Base-by-base conservation (phyloP, 2,797 vertebrate species). In the Trematomus bernacchii region DNA sequence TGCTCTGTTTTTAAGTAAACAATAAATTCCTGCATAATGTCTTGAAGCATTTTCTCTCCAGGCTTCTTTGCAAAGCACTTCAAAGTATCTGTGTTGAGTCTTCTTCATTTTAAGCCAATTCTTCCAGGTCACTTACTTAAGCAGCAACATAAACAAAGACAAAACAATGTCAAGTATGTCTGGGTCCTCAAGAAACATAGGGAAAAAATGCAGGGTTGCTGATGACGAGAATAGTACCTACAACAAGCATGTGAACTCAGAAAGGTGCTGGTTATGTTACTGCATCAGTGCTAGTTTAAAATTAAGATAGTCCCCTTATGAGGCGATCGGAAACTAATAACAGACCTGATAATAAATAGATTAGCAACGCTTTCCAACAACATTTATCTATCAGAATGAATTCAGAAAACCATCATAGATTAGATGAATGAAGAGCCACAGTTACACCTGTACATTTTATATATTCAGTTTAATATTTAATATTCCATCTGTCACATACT, bases 91-190 rank as follows among this genome's bases (percentile, higher is more conserved):
- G 70, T 62, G 82, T 83, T 85, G 76, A 80, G 58, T 87, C 87
- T 67, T 75, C 64, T 76, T 86, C 63, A 71, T 82, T 84, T 76
- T 92, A 94, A 89, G 72, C 90, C 92, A 90, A 90, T 94, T 94
- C 86, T 95, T 95, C 89, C 89, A 87, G 93, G 93, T 94, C 92
- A 94, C 87, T 92, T 95, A 91, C 93, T 93, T 89, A 92, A 90
- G 91, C 90, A 81, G 85, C 88, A 81, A 65, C 79, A 80, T 65
- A 90, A 93, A 95, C 90, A 89, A 92, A 93, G 91, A 90, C 89
- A 89, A 93, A 89, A 91, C 84, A 85, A 89, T 93, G 89, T 94
- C 91, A 93, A 92, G 91, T 89, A 93, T 90, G 91, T 90, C 90
- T 88, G 80, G 71, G 77, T 90, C 90, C 89, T 71, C 86, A 76